Percentiles rank a stretch among this genome's conserved stretches.
Evolutionary conservation across 2,888 invertebrate genomes (phyloP).

Genomic region (Aspidiotus destructor): DNA sequence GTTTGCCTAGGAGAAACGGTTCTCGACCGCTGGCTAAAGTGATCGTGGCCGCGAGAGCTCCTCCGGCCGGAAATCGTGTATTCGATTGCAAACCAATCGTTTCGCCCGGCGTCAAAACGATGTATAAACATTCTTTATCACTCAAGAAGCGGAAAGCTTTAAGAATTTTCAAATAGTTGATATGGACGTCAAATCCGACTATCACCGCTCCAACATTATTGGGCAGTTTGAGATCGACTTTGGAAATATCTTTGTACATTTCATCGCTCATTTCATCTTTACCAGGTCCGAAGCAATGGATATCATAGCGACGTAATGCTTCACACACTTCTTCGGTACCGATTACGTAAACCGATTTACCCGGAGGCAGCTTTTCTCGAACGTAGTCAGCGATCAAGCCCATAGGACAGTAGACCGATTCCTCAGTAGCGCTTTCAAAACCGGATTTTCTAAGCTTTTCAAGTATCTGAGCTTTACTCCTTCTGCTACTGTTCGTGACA

Average conservation of each 20-base stretch:
- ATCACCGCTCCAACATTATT: constrained; percentile 65
- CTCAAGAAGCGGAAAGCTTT: constrained; percentile 79
- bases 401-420: constrained; percentile 36
- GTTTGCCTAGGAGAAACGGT: constrained; percentile 82
- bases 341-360: constrained; percentile 69
- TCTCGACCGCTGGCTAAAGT: constrained; percentile 71
- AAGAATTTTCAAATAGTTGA: constrained; percentile 82
- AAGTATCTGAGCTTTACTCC: constrained; percentile 50
- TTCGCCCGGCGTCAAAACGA: constrained; percentile 91
- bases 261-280: too few species aligned
- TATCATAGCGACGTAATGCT: constrained; percentile 41
- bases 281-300: constrained; percentile 43
- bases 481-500: constrained; percentile 59
- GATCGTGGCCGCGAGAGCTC: constrained; percentile 74
- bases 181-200: constrained; percentile 58
- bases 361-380: constrained; percentile 61
- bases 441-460: constrained; percentile 50
- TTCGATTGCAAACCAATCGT: constrained; percentile 52
- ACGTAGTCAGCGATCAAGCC: constrained; percentile 64
- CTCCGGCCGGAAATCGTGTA: constrained; percentile 47
- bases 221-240: constrained; percentile 47
- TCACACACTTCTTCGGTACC: constrained; percentile 55
- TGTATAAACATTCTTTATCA: constrained; percentile 62
- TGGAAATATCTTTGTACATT: too few species aligned
- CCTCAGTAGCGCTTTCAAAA: constrained; percentile 43